Evolutionary conservation across 2,888 invertebrate species (phyloP).

Genomic region (Synergus japonicus): DNA sequence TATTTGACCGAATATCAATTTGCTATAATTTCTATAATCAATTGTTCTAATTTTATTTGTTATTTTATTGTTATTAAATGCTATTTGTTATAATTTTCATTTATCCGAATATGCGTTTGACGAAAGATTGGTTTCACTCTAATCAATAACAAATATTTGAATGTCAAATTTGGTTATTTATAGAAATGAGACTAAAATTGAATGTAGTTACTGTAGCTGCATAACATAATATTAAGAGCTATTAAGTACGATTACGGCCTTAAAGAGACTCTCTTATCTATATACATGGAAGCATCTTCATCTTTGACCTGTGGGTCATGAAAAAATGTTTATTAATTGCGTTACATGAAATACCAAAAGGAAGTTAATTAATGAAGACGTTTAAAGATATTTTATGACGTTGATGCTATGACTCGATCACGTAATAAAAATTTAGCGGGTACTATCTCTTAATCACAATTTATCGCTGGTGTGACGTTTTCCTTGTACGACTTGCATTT

Average conservation of each 20-base stretch:
- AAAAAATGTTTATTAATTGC: constrained; percentile 33
- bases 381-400: constrained; percentile 30
- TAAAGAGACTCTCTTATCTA: constrained; percentile 33
- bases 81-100: no score
- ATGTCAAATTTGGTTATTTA: background rate
- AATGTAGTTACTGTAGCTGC: background rate
- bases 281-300: constrained; percentile 12
- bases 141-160: background rate
- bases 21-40: no score
- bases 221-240: constrained; percentile 24
- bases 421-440: constrained; percentile 11
- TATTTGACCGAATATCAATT: no score
- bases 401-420: constrained; percentile 15
- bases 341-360: constrained; percentile 20
- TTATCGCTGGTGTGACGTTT: background rate
- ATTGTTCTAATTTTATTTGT: no score
- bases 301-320: constrained; percentile 15
- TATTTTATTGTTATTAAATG: no score
- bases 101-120: no score
- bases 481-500: background rate
- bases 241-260: constrained; percentile 28
- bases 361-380: constrained; percentile 1
- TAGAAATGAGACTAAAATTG: background rate
- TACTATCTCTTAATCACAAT: constrained; percentile 12
- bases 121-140: no score